Evolutionary conservation across 2,113 vertebrate genomes (phyloP).

Genomic region (Melanerpes aurifrons): DNA sequence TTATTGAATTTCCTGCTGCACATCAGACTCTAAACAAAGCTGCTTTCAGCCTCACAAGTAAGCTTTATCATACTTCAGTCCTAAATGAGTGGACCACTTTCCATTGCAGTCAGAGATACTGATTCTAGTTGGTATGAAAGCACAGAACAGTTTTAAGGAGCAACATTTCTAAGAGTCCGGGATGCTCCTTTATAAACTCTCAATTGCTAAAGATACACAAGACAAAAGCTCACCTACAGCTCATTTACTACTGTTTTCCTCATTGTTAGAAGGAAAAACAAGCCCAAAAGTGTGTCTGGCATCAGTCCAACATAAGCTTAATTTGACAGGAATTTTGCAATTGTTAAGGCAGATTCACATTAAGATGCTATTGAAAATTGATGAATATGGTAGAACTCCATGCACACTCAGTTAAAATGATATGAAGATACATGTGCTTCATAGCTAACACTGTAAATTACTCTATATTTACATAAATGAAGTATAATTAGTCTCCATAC

Average conservation of each 20-base stretch:
- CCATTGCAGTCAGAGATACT: background rate
- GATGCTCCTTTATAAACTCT: background rate
- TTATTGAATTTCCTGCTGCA: background rate
- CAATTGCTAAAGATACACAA: background rate
- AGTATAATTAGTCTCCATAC: background rate
- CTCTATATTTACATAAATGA: background rate
- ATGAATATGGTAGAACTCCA: background rate
- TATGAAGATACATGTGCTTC: background rate
- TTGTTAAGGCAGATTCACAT: background rate
- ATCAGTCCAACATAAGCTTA: background rate
- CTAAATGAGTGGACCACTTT: background rate
- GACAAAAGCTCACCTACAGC: background rate
- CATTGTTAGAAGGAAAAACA: background rate
- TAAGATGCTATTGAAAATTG: background rate
- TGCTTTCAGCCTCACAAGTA: background rate
- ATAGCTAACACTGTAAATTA: background rate
- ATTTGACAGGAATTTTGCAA: background rate
- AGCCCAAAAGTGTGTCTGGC: background rate
- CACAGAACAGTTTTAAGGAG: background rate
- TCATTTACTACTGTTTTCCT: background rate
- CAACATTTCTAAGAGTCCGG: background rate
- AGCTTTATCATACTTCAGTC: background rate
- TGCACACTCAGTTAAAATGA: background rate
- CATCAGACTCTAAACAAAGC: conserved; percentile 3
- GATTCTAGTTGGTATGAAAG: background rate